Base-by-base conservation (phyloP, 2,113 vertebrate species). In the Serilophus lunatus region DNA sequence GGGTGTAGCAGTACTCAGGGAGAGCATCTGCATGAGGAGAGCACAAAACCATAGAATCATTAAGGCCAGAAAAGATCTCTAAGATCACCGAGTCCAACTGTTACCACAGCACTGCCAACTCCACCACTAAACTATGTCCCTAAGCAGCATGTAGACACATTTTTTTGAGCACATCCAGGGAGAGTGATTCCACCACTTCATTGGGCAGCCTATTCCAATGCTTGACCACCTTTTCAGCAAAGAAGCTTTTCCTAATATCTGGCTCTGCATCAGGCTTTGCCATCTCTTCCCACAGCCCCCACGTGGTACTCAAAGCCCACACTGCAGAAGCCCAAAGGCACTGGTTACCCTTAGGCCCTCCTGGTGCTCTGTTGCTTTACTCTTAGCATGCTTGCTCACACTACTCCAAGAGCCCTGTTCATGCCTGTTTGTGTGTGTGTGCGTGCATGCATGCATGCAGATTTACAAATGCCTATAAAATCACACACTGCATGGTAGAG, bases 1-100 rank as follows among this genome's bases (percentile, higher is more conserved):
- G 0, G 4, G 35, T 20, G 50, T 12, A 54, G 44, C 38, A 38
- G n/a, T 2, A 31, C 12, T 26, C 24, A 29, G 1, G 1, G 40
- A 16, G 76, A 20, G 13, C 23, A 64, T 16, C 53, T 29, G 23
- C 35, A 45, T 0, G 0, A 79, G 35, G 49, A 38, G 29, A 60
- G 53, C 35, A 49, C 13, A 42, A 31, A 35, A 61, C 12, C 6
- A 63, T 5, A 13, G 38, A 64, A 42, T 20, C 29, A n/a, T n/a
- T n/a, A 1, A 61, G 35, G 29, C 3, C 69, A 49, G 47, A 49
- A 33, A 69, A 54, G 20, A 69, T 20, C 13, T 13, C 29, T 54
- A 23, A 76, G 40, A 83, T 49, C 20, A 42, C 40, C 0, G 40
- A 54, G 63, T 61, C 14, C 40, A 42, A 7, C 26, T 49, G 28